Evolutionary conservation across 2,888 invertebrate genomes (phyloP).

Genomic region (Pseudoips prasinana): DNA sequence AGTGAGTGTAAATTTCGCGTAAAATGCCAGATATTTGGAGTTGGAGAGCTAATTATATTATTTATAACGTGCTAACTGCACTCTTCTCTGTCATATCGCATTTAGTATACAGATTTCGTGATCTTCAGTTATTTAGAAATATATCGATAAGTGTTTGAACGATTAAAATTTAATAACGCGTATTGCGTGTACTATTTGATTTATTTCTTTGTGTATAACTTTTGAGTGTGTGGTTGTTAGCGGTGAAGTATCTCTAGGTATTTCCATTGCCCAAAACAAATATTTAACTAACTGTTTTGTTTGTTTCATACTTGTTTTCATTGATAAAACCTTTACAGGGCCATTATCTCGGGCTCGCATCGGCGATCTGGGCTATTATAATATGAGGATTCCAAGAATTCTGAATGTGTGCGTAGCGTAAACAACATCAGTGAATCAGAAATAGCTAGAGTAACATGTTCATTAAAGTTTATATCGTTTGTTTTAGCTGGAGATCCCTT

Average conservation of each 20-base stretch:
- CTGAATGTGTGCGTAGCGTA: constrained; percentile 7
- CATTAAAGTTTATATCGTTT: constrained; percentile 14
- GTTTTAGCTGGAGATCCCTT: constrained; percentile 91
- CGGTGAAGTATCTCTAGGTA: constrained; percentile 14
- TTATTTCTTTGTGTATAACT: neutral
- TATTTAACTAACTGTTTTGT: constrained; percentile 13
- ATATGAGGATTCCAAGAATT: constrained; percentile 19
- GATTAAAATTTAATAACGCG: neutral
- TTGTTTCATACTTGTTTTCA: constrained; percentile 7
- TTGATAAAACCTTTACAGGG: constrained; percentile 5
- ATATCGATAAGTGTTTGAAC: constrained; percentile 53
- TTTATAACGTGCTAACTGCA: constrained; percentile 37
- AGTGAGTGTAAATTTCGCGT: constrained; percentile 20
- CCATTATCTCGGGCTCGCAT: constrained; percentile 3
- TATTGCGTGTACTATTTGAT: constrained; percentile 2
- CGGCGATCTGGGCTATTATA: constrained; percentile 7
- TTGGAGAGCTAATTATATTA: constrained; percentile 41
- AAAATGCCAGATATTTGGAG: constrained; percentile 51
- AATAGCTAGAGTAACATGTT: neutral
- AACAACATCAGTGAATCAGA: neutral
- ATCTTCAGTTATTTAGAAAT: constrained; percentile 51
- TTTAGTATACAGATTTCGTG: constrained; percentile 47
- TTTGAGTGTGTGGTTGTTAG: constrained; percentile 4
- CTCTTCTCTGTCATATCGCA: constrained; percentile 46
- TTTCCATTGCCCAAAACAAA: constrained; percentile 13